phyloP scores from a whole-genome alignment of 2,888 invertebrate species.

The Pollenia labialis region DNA sequence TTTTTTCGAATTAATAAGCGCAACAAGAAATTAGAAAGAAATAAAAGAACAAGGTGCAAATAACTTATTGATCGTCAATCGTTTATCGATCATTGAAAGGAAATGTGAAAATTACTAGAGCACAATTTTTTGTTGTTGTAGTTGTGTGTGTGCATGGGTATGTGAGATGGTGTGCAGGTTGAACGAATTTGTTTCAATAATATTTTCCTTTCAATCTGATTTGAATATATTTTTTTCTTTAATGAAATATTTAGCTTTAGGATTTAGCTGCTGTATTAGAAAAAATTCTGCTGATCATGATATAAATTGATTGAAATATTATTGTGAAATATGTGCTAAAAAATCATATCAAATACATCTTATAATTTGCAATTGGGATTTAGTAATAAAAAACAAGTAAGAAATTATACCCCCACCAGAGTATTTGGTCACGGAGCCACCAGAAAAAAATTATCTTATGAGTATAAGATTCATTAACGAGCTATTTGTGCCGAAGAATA shows the following conservation, averaged over 20 bases:
- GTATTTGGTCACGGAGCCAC: neutral
- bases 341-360: neutral
- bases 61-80: slow-evolving; percentile 61
- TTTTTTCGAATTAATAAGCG: slow-evolving; percentile 36
- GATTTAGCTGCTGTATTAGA: slow-evolving; percentile 23
- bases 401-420: too few species aligned
- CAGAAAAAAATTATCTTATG: too few species aligned
- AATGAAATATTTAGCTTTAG: neutral
- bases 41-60: slow-evolving; percentile 55
- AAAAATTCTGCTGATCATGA: slow-evolving; percentile 20
- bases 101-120: slow-evolving; percentile 65
- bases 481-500: too few species aligned
- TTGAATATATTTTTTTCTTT: neutral
- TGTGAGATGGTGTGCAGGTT: slow-evolving; percentile 11
- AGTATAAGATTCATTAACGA: too few species aligned
- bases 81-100: slow-evolving; percentile 69
- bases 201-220: slow-evolving; percentile 24
- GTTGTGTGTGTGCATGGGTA: neutral
- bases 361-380: too few species aligned
- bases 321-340: slow-evolving; percentile 38
- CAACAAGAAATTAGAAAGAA: neutral
- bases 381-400: too few species aligned
- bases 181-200: slow-evolving; percentile 50
- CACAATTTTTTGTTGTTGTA: slow-evolving; percentile 22
- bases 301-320: slow-evolving; percentile 56